phyloP scores from a whole-genome alignment of 2,113 vertebrate species.

The Saguinus imperator region DNA sequence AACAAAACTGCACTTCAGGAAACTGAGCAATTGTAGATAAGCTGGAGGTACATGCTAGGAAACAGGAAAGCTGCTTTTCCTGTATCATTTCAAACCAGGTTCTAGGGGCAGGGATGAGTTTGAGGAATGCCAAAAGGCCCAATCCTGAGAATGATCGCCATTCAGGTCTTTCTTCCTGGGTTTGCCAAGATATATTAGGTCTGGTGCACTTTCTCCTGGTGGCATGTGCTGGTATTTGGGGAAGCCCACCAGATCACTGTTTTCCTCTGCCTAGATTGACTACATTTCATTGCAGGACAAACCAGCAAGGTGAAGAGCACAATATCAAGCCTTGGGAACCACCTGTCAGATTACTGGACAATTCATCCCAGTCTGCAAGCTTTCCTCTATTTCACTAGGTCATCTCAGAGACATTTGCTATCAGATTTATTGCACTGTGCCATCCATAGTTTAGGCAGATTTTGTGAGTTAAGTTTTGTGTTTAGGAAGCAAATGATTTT shows the following conservation, averaged over 20 bases:
- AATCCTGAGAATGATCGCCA: not conserved
- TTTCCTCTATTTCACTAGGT: not conserved
- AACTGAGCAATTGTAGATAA: not conserved
- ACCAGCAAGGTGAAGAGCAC: not conserved
- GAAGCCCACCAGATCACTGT: not conserved
- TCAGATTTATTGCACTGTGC: not conserved
- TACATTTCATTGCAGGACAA: not conserved
- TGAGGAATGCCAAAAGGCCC: not conserved
- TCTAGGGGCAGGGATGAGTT: not conserved
- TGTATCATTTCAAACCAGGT: not conserved
- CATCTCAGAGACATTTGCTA: not conserved
- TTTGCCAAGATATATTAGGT: not conserved
- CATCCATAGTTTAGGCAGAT: not conserved
- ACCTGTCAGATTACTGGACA: too few species aligned
- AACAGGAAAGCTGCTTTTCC: not conserved
- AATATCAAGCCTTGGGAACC: too few species aligned
- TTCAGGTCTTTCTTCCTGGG: not conserved
- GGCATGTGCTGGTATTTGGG: not conserved
- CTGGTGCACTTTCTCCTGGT: not conserved
- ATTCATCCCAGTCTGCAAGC: not conserved
- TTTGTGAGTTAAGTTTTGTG: constrained; percentile 39
- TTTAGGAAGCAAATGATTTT: constrained; percentile 56
- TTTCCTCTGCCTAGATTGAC: not conserved
- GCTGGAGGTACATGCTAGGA: accelerated
- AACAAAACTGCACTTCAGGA: not conserved